Base-by-base conservation (phyloP, 2,888 invertebrate genomes). In the Drosophila ezoana region DNA sequence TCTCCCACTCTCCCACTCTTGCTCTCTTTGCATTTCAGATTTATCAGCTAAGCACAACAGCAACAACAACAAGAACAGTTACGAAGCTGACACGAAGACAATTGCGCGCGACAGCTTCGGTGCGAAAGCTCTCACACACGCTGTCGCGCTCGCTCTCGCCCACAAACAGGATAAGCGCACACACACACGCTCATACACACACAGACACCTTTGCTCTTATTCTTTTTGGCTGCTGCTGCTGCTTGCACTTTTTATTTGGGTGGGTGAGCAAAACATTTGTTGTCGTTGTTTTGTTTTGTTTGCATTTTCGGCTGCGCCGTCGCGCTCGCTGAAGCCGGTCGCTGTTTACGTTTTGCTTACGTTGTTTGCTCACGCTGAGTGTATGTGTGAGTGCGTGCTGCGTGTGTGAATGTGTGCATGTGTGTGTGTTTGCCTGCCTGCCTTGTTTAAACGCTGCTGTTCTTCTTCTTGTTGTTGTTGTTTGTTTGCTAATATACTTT, bases 401-500 rank as follows among this genome's bases (percentile, higher is more conserved):
- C 8, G 40, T 63, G 49, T 23, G 33, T 57, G 44, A 49, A 60
- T 63, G 47, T 53, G 37, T 57, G 44, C 49, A 60, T 63, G 47
- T 56, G 37, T 51, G n/a, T 38, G 49, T 52, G 58, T 56, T 38
- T 58, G 52, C 49, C 40, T 73, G 60, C 38, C 45, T 66, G 49
- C 56, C 8, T 23, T 68, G 61, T 56, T 56, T 53, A 53, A 45
- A 37, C 45, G 38, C 62, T 41, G 56, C 64, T 61, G 35, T 59
- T 53, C 37, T 23, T 23, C 1, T 18, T 18, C 3, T 18, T 18
- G 3, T 18, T 78, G 49, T 56, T 72, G 33, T 63, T 80, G 74
- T 83, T 76, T 81, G 82, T 77, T 80, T 78, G 76, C 79, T 81
- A 79, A 81, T 87, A 79, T 67, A 66, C 53, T 67, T 71, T 72